phyloP scores from a whole-genome alignment of 1,140 invertebrate genomes.

The Drosophila mayri region DNA sequence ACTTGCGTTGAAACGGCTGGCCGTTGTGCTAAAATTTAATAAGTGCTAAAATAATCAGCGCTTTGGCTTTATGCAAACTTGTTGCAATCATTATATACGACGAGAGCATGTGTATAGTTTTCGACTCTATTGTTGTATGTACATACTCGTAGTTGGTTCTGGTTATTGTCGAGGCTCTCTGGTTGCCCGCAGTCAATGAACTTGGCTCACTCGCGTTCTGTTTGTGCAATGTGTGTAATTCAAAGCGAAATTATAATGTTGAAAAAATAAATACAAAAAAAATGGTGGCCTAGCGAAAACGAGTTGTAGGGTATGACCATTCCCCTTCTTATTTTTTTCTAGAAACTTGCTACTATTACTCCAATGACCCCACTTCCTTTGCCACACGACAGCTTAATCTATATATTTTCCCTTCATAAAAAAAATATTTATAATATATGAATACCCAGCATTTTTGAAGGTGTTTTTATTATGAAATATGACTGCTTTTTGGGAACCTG shows the following conservation, averaged over 20 bases:
- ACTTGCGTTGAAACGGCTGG: constrained; percentile 8
- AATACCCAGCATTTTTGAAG: too few species aligned
- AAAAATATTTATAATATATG: too few species aligned
- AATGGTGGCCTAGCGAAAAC: constrained; percentile 48
- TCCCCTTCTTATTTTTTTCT: constrained; percentile 5
- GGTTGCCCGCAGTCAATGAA: constrained; percentile 58
- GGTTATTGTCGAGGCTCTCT: constrained; percentile 36
- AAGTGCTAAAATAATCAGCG: constrained; percentile 81
- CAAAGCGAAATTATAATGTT: constrained; percentile 80
- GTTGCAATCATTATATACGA: constrained; percentile 56
- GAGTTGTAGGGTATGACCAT: constrained; percentile 19
- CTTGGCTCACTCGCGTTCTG: constrained; percentile 33
- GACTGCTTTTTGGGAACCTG: too few species aligned
- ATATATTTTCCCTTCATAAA: neutral
- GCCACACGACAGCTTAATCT: neutral
- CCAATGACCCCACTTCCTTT: constrained; percentile 27
- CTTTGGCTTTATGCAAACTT: constrained; percentile 70
- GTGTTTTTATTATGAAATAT: neutral
- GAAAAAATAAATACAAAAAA: constrained; percentile 23
- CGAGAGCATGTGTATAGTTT: constrained; percentile 40
- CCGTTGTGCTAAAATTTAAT: constrained; percentile 76
- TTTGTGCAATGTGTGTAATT: constrained; percentile 73
- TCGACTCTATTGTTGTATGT: constrained; percentile 51
- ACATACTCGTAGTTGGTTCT: constrained; percentile 25
- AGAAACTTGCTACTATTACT: constrained; percentile 52